These are phyloP conservation scores for Otolemur garnettii DNA, from an alignment of 2,113 vertebrate genomes.

Conservation along the genomic window DNA sequence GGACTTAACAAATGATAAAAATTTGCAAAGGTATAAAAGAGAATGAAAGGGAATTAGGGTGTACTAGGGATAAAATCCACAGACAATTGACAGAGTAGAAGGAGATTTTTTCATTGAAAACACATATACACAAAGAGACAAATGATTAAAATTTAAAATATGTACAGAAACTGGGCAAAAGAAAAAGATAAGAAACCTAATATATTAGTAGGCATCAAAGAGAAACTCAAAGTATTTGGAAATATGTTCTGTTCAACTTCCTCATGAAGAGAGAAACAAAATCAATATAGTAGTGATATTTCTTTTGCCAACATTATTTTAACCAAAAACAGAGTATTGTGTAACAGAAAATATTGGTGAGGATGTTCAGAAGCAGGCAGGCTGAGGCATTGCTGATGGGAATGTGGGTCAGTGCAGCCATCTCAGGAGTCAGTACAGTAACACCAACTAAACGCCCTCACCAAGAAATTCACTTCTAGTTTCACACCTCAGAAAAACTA, in stretches of 20 bases:
- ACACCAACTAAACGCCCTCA: neutral
- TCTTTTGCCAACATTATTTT: neutral
- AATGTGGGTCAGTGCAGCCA: neutral
- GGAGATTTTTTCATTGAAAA: neutral
- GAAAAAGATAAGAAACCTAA: conserved; percentile 21
- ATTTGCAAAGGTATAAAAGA: neutral
- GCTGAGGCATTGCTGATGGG: neutral
- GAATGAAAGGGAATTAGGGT: neutral
- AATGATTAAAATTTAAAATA: neutral
- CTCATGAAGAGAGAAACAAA: conserved; percentile 8
- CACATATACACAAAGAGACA: neutral
- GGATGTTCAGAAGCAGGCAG: too few relatives aligned
- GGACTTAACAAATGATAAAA: neutral
- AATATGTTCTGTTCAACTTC: neutral
- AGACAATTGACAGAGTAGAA: neutral
- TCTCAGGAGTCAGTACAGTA: neutral
- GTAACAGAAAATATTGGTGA: neutral
- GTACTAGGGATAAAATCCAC: neutral
- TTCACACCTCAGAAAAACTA: neutral
- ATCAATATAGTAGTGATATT: neutral
- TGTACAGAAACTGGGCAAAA: neutral
- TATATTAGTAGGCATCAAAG: neutral
- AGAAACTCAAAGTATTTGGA: neutral
- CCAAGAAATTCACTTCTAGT: neutral
- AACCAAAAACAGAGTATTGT: neutral